Percentiles rank a stretch among this genome's conserved stretches.
Conservation (phyloP, 2,888 invertebrate species). For the Zhengitettix transpicula region DNA sequence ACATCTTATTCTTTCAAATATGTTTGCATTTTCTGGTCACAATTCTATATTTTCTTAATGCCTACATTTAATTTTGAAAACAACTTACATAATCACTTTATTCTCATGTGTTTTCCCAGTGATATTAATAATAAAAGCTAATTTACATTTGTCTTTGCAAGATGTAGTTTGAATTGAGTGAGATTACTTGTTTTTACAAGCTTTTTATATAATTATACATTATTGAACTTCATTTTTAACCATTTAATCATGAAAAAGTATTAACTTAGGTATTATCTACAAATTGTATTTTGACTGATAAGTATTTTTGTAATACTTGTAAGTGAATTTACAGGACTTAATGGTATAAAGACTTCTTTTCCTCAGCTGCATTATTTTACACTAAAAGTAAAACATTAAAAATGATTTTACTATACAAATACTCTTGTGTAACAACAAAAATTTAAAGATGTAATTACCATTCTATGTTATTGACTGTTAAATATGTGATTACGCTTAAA, state of each 20-base stretch:
- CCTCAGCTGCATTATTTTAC: not conserved
- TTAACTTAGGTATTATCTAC: not conserved
- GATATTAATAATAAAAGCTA: too few species aligned
- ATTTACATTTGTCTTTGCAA: too few species aligned
- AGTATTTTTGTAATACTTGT: not conserved
- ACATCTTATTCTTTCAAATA: too few species aligned
- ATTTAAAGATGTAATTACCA: not conserved
- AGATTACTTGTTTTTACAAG: not conserved
- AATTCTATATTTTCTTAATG: too few species aligned
- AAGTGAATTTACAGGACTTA: not conserved
- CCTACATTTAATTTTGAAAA: too few species aligned
- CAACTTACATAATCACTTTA: too few species aligned
- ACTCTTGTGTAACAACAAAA: not conserved
- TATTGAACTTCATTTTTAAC: not conserved
- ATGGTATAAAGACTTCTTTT: not conserved
- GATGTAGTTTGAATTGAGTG: not conserved
- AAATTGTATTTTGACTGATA: not conserved
- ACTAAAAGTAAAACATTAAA: not conserved
- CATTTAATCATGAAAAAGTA: not conserved
- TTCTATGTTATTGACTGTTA: not conserved
- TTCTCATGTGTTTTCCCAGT: too few species aligned
- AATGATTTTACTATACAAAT: not conserved
- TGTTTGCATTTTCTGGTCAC: too few species aligned
- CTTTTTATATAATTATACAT: not conserved
- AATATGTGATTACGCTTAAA: not conserved